A percentile compares a stretch with the other conserved stretches of the same genome.
Conservation (phyloP, 1,140 invertebrate species). For the Glomeris maerens region DNA sequence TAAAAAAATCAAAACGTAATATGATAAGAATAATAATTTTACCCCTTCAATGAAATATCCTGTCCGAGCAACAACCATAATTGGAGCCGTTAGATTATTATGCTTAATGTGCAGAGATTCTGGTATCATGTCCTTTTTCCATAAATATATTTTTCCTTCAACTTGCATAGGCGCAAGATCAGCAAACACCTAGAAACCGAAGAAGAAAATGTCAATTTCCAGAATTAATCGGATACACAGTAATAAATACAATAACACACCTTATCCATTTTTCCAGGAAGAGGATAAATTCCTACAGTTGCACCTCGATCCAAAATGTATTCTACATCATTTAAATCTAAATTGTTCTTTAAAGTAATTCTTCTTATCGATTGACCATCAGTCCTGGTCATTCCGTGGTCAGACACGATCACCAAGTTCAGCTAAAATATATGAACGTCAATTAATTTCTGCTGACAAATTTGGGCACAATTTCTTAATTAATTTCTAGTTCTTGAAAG, state of each 20-base stretch:
- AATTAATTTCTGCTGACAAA: background rate
- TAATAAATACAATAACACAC: background rate
- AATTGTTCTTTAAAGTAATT: constrained; percentile 24
- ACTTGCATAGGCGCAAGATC: constrained; percentile 21
- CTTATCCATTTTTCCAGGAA: constrained; percentile 1
- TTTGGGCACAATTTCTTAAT: background rate
- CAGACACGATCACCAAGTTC: constrained; percentile 33
- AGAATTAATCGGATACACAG: background rate
- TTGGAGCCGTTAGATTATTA: constrained; percentile 10
- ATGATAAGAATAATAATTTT: background rate
- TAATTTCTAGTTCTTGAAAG: background rate
- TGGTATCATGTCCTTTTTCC: constrained; percentile 27
- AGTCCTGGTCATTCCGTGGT: constrained; percentile 33
- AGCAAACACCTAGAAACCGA: constrained; percentile 22
- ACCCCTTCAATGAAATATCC: background rate
- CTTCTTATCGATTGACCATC: constrained; percentile 16
- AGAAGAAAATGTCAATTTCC: background rate
- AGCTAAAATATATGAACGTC: constrained; percentile 18
- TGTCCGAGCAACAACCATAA: background rate
- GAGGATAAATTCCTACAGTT: constrained; percentile 22
- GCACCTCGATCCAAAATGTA: constrained; percentile 25
- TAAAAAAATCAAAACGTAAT: background rate
- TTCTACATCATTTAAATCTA: constrained; percentile 21
- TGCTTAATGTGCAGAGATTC: constrained; percentile 27
- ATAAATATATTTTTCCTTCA: constrained; percentile 24